Conservation (phyloP, 2,113 vertebrate species). For the Anguilla rostrata region DNA sequence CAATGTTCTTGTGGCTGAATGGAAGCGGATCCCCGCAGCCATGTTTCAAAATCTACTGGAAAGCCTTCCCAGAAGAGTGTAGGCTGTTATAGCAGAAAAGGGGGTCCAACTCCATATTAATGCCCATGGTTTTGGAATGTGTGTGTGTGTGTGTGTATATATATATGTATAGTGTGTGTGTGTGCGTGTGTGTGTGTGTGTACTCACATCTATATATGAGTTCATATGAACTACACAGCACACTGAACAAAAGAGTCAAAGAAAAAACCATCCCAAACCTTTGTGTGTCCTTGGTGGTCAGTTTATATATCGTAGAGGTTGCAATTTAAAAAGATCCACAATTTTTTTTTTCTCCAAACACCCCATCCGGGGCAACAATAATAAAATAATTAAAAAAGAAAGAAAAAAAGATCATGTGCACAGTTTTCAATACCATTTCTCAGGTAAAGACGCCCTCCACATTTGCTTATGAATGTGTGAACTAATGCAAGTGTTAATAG, state of each 20-base stretch:
- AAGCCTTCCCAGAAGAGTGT: too few relatives aligned
- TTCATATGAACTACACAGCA: constrained; percentile 2
- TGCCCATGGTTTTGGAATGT: too few relatives aligned
- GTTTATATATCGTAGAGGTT: constrained; percentile 76
- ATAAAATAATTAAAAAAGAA: constrained; percentile 49
- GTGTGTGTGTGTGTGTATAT: not conserved
- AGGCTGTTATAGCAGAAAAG: too few relatives aligned
- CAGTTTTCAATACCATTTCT: constrained; percentile 66
- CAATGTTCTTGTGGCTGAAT: too few relatives aligned
- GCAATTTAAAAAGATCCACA: constrained; percentile 77
- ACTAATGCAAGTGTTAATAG: constrained; percentile 53
- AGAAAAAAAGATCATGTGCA: constrained; percentile 63
- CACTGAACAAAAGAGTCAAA: not conserved
- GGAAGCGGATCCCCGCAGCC: too few relatives aligned
- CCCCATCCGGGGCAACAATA: constrained; percentile 52
- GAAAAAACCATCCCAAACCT: constrained; percentile 54
- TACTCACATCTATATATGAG: not conserved
- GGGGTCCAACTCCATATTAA: too few relatives aligned
- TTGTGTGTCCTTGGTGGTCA: constrained; percentile 59
- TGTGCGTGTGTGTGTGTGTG: not conserved
- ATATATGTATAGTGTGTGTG: not conserved
- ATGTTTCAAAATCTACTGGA: too few relatives aligned
- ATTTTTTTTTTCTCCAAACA: constrained; percentile 69
- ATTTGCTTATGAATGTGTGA: constrained; percentile 59
- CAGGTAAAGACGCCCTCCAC: constrained; percentile 44